phyloP scores from a whole-genome alignment of 2,888 invertebrate species.

The Trichacis sp. region DNA sequence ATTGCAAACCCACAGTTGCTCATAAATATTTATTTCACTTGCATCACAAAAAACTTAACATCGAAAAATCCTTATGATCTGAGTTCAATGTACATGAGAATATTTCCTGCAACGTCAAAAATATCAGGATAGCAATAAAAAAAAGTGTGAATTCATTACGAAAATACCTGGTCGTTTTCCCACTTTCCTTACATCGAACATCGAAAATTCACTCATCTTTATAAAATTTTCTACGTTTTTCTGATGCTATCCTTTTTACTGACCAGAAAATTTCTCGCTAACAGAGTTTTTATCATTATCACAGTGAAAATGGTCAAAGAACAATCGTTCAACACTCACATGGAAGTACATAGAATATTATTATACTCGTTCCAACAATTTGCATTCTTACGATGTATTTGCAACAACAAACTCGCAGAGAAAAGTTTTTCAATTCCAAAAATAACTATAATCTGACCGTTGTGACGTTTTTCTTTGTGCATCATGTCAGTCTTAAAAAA shows the following conservation, averaged over 20 bases:
- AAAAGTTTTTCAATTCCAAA: no score
- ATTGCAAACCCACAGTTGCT: neutral
- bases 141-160: neutral
- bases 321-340: neutral
- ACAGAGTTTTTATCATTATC: neutral
- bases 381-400: no score
- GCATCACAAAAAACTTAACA: constrained; percentile 10
- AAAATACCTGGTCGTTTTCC: neutral
- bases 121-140: neutral
- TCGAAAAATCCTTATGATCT: constrained; percentile 1
- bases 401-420: no score
- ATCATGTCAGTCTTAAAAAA: no score
- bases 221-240: neutral
- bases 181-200: neutral
- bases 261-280: neutral
- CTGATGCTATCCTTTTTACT: neutral
- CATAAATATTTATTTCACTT: constrained; percentile 1
- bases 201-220: neutral
- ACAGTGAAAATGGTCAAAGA: constrained; percentile 7
- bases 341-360: no score
- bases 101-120: neutral
- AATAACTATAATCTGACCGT: no score
- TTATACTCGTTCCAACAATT: no score
- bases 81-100: neutral
- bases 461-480: no score